These are phyloP conservation scores for Orthosia gothica DNA, from an alignment of 2,888 invertebrate species.

Conservation along the genomic window DNA sequence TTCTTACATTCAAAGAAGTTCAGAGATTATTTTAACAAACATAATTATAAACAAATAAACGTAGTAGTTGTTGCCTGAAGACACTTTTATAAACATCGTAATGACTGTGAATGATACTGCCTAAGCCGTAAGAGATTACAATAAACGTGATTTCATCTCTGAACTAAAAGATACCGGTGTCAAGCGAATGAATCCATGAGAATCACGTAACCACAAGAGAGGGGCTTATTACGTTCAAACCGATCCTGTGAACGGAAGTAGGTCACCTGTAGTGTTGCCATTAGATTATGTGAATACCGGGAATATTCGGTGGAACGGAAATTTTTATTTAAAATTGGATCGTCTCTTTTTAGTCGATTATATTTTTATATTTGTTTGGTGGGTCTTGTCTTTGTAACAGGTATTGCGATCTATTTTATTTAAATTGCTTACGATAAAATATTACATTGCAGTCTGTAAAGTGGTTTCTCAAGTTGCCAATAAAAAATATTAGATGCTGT, in stretches of 20 bases:
- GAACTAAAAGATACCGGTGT: slow-evolving; percentile 34
- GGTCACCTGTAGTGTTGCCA: slow-evolving; percentile 62
- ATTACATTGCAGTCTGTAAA: too few relatives aligned
- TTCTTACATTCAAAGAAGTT: too few relatives aligned
- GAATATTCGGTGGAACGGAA: slow-evolving; percentile 15
- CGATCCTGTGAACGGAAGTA: slow-evolving; percentile 54
- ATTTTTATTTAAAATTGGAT: slow-evolving; percentile 16
- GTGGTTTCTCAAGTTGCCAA: not conserved
- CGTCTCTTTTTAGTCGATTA: not conserved
- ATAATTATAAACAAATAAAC: not conserved
- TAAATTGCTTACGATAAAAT: not conserved
- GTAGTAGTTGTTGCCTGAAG: not conserved
- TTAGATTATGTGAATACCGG: slow-evolving; percentile 28
- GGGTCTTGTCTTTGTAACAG: not conserved
- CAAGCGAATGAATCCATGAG: slow-evolving; percentile 40
- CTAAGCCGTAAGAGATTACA: not conserved
- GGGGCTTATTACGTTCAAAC: slow-evolving; percentile 42
- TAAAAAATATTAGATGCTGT: not conserved
- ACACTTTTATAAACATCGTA: not conserved
- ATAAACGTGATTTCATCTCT: slow-evolving; percentile 23
- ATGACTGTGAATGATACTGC: not conserved
- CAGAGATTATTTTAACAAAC: too few relatives aligned
- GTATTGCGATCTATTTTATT: not conserved
- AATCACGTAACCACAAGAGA: slow-evolving; percentile 54
- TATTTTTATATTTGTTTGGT: not conserved